These are phyloP conservation scores for Bufo bufo DNA, from an alignment of 2,113 vertebrate genomes.

Conservation along the genomic window DNA sequence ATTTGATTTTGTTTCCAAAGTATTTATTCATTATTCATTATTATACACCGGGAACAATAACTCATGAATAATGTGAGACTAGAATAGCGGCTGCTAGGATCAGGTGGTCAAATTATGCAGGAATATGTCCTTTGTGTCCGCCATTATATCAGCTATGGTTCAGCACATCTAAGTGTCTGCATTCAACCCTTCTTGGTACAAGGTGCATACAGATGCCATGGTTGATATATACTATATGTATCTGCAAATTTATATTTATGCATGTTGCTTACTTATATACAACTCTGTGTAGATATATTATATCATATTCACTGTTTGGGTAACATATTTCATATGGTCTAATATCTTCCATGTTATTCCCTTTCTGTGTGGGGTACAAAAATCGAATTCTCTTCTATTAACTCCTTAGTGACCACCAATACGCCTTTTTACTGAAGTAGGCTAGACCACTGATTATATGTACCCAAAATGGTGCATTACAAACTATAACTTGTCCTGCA, in stretches of 20 bases:
- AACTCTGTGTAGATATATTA: not conserved
- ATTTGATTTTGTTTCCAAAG: slow-evolving; percentile 34
- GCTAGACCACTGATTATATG: too few species aligned
- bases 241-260: not conserved
- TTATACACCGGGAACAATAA: slow-evolving; percentile 38
- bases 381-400: too few species aligned
- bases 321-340: too few species aligned
- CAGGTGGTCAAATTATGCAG: slow-evolving; percentile 15
- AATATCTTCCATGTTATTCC: too few species aligned
- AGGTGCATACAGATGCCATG: not conserved
- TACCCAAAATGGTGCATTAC: too few species aligned
- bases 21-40: slow-evolving; percentile 41
- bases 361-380: too few species aligned
- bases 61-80: slow-evolving; percentile 37
- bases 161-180: not conserved
- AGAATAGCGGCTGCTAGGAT: slow-evolving; percentile 30
- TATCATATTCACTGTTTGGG: too few species aligned
- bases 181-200: not conserved
- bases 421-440: too few species aligned
- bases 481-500: too few species aligned
- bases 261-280: not conserved
- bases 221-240: not conserved
- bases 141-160: not conserved
- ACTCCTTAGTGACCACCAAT: too few species aligned
- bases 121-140: not conserved